Evolutionary conservation across 2,888 invertebrate species (phyloP), one percentile per base, ranked within the genome.

Genomic region (Philonicus albiceps): DNA sequence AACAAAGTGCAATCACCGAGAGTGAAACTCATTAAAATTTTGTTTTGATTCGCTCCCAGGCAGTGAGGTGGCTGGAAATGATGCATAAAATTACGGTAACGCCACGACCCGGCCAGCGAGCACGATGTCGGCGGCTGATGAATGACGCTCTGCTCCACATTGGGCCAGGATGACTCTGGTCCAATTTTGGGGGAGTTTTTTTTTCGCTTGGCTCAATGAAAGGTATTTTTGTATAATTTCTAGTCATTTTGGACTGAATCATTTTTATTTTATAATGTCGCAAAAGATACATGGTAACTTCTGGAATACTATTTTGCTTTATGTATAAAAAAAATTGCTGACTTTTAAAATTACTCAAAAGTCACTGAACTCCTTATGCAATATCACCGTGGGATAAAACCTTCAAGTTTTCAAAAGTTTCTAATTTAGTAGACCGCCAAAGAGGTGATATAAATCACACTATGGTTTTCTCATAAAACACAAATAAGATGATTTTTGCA

Each of bases 21-120:
- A 81, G 81, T 64, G 55, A 55, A 81, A 81, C 81, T 81, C 81
- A 81, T 81, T 81, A 81, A 81, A 81, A 49, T 55, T 55, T 55
- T 53, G 43, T 81, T 81, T 81, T 81, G 81, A 81, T 55, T 31
- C 64, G 64, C 55, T 31, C 19, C 64, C 64, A 27, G 64, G 64
- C 22, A 27, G 64, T 11, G 11, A 27, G 64, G 64, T 11, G 22
- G 27, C 22, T 22, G 27, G 19, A 55, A 55, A 64, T 64, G 19
- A 27, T 64, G 64, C 64, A 64, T 64, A 64, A 64, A 64, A 64
- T 64, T 64, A 64, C 64, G 64, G 27, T 64, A 64, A 64, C 64
- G 27, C n/a, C 55, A 11, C 22, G 27, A 19, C 64, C 27, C 64
- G 22, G 13, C 27, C 27, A 11, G 11, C 64, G 7, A 13, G 22